Evolutionary conservation across 2,888 invertebrate genomes (phyloP).

Genomic region (Elegia similella): DNA sequence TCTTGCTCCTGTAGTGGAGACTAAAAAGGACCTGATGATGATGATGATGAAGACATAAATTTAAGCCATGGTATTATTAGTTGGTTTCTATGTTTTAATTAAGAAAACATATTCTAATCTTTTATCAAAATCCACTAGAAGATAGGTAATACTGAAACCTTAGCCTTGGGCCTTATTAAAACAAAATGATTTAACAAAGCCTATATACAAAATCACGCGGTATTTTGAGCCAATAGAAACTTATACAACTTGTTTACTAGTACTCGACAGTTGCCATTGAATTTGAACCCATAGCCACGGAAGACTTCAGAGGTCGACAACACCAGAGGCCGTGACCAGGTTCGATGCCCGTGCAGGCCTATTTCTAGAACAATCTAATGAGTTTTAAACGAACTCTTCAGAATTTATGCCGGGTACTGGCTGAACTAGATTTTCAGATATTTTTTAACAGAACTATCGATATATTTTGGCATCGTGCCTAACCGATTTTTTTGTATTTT

Average conservation of each 20-base stretch:
- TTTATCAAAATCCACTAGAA: no score
- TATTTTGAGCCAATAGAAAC: not conserved
- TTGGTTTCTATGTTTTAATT: no score
- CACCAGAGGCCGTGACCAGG: conserved; percentile 13
- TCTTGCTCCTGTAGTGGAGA: no score
- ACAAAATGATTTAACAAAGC: no score
- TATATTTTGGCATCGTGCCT: not conserved
- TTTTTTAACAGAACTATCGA: not conserved
- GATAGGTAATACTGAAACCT: no score
- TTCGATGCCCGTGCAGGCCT: conserved; percentile 18
- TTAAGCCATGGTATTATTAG: no score
- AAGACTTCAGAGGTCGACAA: not conserved
- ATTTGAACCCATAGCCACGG: not conserved
- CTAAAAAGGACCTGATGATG: no score
- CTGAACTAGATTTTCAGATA: not conserved
- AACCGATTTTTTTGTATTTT: no score
- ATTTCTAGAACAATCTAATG: conserved; percentile 12
- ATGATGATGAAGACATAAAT: no score
- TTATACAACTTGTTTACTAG: not conserved
- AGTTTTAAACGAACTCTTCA: conserved; percentile 9
- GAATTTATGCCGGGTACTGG: not conserved
- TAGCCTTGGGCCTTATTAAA: no score
- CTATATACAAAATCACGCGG: no score
- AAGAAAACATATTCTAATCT: no score
- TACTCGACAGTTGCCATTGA: not conserved